These are phyloP conservation scores for Thaumatotibia leucotreta DNA, from an alignment of 1,140 invertebrate species.

Conservation along the genomic window DNA sequence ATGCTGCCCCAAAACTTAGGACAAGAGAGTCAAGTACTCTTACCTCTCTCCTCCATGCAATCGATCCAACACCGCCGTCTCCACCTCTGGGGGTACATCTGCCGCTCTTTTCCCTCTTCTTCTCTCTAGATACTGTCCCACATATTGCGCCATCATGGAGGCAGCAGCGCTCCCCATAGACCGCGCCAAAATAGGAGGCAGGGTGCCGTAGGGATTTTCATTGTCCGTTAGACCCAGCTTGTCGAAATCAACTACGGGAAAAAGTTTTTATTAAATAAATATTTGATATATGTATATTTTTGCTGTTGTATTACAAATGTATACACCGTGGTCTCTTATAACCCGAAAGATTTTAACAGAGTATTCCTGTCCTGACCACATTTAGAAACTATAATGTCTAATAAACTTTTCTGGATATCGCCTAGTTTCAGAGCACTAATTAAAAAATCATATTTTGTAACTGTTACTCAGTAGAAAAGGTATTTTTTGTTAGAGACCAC, in stretches of 20 bases:
- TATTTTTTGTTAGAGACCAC: too few relatives aligned
- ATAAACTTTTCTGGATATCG: too few relatives aligned
- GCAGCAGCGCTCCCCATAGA: constrained; percentile 84
- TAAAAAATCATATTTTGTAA: too few relatives aligned
- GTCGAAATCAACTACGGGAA: constrained; percentile 85
- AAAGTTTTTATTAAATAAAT: neutral
- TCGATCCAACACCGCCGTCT: constrained; percentile 55
- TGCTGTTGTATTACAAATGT: neutral
- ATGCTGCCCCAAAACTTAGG: constrained; percentile 84
- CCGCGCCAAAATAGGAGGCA: constrained; percentile 83
- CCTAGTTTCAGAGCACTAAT: too few relatives aligned
- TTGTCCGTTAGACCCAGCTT: constrained; percentile 89
- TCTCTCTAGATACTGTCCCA: constrained; percentile 82
- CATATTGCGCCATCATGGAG: constrained; percentile 82
- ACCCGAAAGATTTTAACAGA: too few relatives aligned
- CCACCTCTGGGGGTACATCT: constrained; percentile 48
- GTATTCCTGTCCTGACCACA: too few relatives aligned
- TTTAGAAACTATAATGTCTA: too few relatives aligned
- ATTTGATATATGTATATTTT: neutral
- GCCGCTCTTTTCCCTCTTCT: constrained; percentile 79
- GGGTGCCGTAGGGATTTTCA: constrained; percentile 88
- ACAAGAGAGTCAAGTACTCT: constrained; percentile 70
- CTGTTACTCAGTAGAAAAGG: too few relatives aligned
- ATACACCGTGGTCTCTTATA: too few relatives aligned
- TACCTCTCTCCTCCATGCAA: constrained; percentile 86